Evolutionary conservation across 2,888 invertebrate genomes (phyloP).

Genomic region (Nemapogon koenigi): DNA sequence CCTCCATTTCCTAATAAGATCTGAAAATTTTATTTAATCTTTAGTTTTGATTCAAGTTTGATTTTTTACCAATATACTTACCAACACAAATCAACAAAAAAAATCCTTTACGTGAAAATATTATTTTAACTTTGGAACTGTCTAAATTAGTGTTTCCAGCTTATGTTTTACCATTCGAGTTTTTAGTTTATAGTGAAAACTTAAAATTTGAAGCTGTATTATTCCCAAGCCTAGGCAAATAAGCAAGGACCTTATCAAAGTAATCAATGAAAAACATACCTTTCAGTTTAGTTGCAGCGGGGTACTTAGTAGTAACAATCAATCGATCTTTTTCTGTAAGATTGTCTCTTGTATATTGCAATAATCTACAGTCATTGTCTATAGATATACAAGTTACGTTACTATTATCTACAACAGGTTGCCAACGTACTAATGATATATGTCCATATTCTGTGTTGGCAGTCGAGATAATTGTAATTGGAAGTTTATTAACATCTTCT

Average conservation of each 20-base stretch:
- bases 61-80: no score
- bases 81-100: no score
- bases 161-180: no score
- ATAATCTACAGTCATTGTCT: conserved; percentile 2
- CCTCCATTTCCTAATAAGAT: conserved; percentile 25
- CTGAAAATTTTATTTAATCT: no score
- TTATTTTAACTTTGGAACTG: no score
- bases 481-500: background rate
- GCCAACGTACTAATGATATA: conserved; percentile 1
- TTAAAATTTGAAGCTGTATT: no score
- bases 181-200: no score
- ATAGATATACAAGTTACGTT: conserved; percentile 4
- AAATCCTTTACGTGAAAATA: no score
- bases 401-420: background rate
- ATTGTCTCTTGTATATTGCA: conserved; percentile 5
- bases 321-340: conserved; percentile 16
- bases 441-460: background rate
- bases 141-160: no score
- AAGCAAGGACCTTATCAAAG: no score
- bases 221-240: no score
- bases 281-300: conserved; percentile 23
- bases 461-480: conserved; percentile 1
- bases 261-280: background rate
- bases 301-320: conserved; percentile 24
- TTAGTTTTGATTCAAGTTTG: no score